Evolutionary conservation across 1,140 invertebrate species (phyloP), one percentile per base, ranked within the genome.

Genomic region (Nomia melanderi): DNA sequence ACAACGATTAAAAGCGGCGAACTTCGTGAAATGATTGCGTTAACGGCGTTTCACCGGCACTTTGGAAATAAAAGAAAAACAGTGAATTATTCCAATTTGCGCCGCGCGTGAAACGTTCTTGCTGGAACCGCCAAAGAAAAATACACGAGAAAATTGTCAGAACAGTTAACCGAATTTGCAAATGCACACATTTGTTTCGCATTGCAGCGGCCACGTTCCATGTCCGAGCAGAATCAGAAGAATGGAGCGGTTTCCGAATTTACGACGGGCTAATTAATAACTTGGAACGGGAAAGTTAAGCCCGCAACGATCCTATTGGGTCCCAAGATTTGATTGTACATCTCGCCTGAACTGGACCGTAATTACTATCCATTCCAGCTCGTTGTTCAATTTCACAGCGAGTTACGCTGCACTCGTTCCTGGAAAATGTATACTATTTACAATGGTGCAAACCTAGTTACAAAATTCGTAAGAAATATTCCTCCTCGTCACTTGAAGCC

Each of bases 111-210:
- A 50, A 50, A 47, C 44, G 20, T 50, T 50, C 20, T 50, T n/a
- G 44, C 17, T 17, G 44, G 17, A 50, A 5, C 20, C 2, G 5
- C 20, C n/a, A 4, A 5, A 50, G 20, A 6, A 50, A n/a, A 50
- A n/a, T n/a, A n/a, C n/a, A n/a, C 5, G n/a, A 7, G 2, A 8
- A n/a, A n/a, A n/a, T 6, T n/a, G 7, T 6, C 1, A 1, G 7
- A 50, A 50, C 47, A 8, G 47, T 50, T 50, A n/a, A 50, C 47
- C 1, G 47, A n/a, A 50, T n/a, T n/a, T 50, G 1, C 47, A n/a
- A 50, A n/a, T n/a, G 7, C 47, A 50, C 6, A n/a, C n/a, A n/a
- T 7, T n/a, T 44, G 14, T 17, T 44, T 2, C 14, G 14, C 14
- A n/a, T n/a, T n/a, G n/a, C n/a, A n/a, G n/a, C n/a, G n/a, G n/a